These are phyloP conservation scores for Elgaria multicarinata DNA, from an alignment of 2,113 vertebrate species.

Conservation along the genomic window DNA sequence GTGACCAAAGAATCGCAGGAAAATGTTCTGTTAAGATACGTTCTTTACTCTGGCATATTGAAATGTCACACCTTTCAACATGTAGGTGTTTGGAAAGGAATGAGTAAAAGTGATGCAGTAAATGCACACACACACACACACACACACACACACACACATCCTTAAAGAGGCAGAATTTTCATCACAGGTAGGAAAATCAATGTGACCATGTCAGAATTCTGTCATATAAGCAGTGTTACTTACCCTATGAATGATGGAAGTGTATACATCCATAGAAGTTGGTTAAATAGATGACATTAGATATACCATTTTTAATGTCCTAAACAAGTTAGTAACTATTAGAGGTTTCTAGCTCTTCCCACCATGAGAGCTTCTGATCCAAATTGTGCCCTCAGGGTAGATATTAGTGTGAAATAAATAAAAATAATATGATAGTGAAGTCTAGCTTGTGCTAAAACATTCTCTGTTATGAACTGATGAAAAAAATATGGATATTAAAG, in stretches of 20 bases:
- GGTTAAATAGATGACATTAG: background rate
- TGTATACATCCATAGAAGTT: background rate
- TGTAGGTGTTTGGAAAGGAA: background rate
- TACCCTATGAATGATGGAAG: background rate
- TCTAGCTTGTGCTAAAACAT: slow-evolving; percentile 11
- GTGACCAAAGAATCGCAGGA: background rate
- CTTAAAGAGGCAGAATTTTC: background rate
- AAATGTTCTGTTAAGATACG: background rate
- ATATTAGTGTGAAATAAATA: background rate
- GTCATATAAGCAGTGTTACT: background rate
- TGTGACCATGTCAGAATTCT: rapidly evolving
- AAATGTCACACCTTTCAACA: background rate
- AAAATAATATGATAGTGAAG: slow-evolving; percentile 25
- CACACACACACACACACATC: background rate
- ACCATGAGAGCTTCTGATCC: background rate
- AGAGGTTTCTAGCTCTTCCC: no score
- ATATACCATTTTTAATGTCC: background rate
- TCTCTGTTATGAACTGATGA: slow-evolving; percentile 13
- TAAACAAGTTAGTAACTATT: background rate
- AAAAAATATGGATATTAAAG: slow-evolving; percentile 3
- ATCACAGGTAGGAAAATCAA: slow-evolving; percentile 16
- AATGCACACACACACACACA: background rate
- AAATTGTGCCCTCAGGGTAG: background rate
- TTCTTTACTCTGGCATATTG: background rate
- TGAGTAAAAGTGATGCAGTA: background rate